phyloP scores from a whole-genome alignment of 1,140 invertebrate species.

The Drosophila persimilis region DNA sequence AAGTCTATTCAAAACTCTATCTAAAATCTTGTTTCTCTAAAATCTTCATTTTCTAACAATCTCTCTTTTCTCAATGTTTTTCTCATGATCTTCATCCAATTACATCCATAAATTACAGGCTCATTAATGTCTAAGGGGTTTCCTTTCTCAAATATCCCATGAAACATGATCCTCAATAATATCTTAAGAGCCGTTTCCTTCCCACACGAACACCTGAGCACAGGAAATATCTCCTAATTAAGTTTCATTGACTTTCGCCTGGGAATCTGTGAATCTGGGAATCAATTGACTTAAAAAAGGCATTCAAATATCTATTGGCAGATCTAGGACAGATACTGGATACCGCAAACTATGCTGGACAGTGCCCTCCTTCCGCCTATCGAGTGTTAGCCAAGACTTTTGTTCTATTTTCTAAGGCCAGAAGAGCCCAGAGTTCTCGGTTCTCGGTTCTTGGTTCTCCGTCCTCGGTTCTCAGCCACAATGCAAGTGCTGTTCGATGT shows the following conservation, averaged over 20 bases:
- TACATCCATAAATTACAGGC: no score
- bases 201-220: no score
- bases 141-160: no score
- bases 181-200: no score
- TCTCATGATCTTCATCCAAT: conserved; percentile 25
- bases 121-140: no score
- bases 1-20: no score
- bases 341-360: conserved; percentile 42
- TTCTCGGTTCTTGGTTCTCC: conserved; percentile 31
- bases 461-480: conserved; percentile 23
- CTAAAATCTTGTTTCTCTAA: no score
- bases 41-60: no score
- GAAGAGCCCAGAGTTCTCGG: conserved; percentile 44
- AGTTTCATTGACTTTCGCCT: background rate
- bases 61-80: background rate
- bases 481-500: conserved; percentile 71
- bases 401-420: conserved; percentile 70
- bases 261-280: background rate
- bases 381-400: conserved; percentile 63
- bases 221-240: no score
- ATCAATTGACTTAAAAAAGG: background rate
- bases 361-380: conserved; percentile 50
- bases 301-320: background rate
- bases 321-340: conserved; percentile 38
- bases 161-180: no score